Conservation (phyloP, 2,797 vertebrate species). For the Hoplostethus atlanticus region DNA sequence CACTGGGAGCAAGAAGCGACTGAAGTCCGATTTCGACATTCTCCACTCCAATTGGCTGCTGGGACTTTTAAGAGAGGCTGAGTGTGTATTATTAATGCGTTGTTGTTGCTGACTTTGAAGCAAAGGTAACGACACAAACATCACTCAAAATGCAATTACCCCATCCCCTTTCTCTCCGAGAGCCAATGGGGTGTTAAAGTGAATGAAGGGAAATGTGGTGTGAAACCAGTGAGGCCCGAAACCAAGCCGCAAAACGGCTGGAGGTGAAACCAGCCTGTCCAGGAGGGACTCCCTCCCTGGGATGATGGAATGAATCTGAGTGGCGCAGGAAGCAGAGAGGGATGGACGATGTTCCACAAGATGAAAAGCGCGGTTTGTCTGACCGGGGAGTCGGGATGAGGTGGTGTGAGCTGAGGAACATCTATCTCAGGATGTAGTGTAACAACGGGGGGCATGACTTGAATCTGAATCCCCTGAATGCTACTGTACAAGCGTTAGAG, state of each 20-base stretch:
- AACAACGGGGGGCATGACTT: slow-evolving; percentile 43
- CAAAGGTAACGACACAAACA: slow-evolving; percentile 87
- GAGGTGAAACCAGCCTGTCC: slow-evolving; percentile 46
- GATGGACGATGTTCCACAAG: slow-evolving; percentile 55
- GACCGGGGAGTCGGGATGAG: slow-evolving; percentile 28
- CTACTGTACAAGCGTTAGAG: slow-evolving; percentile 11
- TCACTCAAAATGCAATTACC: slow-evolving; percentile 91
- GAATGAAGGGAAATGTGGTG: slow-evolving; percentile 86
- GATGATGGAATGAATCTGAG: slow-evolving; percentile 54
- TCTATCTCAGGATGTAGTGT: slow-evolving; percentile 45
- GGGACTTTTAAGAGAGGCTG: slow-evolving; percentile 52
- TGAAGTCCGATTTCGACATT: slow-evolving; percentile 20
- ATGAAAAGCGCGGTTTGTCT: slow-evolving; percentile 56
- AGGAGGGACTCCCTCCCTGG: slow-evolving; percentile 4
- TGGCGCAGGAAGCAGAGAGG: slow-evolving; percentile 45
- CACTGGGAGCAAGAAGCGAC: slow-evolving; percentile 25
- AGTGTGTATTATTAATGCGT: slow-evolving; percentile 60
- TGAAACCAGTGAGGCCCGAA: slow-evolving; percentile 85
- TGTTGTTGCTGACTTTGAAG: slow-evolving; percentile 84
- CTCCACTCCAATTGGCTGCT: slow-evolving; percentile 52
- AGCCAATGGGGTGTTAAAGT: slow-evolving; percentile 87
- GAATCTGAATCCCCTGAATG: slow-evolving; percentile 43
- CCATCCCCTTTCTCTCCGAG: slow-evolving; percentile 81
- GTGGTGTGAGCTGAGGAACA: slow-evolving; percentile 37
- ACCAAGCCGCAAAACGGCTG: slow-evolving; percentile 85